phyloP scores from a whole-genome alignment of 2,888 invertebrate species.

The Lycocerus yunnanus region DNA sequence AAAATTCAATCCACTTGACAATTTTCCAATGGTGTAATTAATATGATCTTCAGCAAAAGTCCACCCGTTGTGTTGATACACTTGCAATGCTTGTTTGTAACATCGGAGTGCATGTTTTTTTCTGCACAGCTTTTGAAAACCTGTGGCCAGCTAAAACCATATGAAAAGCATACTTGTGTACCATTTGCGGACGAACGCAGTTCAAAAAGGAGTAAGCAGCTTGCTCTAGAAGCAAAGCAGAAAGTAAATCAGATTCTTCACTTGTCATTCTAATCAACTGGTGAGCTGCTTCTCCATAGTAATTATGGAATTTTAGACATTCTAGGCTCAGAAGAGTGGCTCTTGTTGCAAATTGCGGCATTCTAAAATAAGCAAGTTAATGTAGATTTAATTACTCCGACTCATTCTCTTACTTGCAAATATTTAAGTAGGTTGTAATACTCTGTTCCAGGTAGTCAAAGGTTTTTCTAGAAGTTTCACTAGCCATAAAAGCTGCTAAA shows the following conservation, averaged over 20 bases:
- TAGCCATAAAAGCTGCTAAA: slow-evolving; percentile 87
- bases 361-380: slow-evolving; percentile 58
- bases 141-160: slow-evolving; percentile 96
- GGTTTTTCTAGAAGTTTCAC: slow-evolving; percentile 76
- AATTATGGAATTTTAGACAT: slow-evolving; percentile 76
- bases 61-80: slow-evolving; percentile 75
- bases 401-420: slow-evolving; percentile 73
- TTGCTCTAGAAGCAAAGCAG: slow-evolving; percentile 92
- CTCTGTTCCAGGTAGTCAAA: slow-evolving; percentile 94
- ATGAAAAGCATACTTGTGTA: slow-evolving; percentile 94
- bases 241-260: slow-evolving; percentile 95
- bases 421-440: slow-evolving; percentile 86
- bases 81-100: slow-evolving; percentile 90
- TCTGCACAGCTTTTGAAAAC: slow-evolving; percentile 90
- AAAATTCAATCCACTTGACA: slow-evolving; percentile 81
- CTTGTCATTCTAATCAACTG: slow-evolving; percentile 94
- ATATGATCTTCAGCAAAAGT: slow-evolving; percentile 94
- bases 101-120: slow-evolving; percentile 90
- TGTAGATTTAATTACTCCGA: neutral
- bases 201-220: slow-evolving; percentile 89
- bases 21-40: slow-evolving; percentile 89
- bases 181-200: slow-evolving; percentile 70
- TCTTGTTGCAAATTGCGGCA: slow-evolving; percentile 90
- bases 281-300: slow-evolving; percentile 91
- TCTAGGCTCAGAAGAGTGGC: slow-evolving; percentile 89